Evolutionary conservation across 35 echinoderm and acorn worm genomes (phyloP), one percentile per base, ranked within the genome.

Genomic region (Patiria miniata): DNA sequence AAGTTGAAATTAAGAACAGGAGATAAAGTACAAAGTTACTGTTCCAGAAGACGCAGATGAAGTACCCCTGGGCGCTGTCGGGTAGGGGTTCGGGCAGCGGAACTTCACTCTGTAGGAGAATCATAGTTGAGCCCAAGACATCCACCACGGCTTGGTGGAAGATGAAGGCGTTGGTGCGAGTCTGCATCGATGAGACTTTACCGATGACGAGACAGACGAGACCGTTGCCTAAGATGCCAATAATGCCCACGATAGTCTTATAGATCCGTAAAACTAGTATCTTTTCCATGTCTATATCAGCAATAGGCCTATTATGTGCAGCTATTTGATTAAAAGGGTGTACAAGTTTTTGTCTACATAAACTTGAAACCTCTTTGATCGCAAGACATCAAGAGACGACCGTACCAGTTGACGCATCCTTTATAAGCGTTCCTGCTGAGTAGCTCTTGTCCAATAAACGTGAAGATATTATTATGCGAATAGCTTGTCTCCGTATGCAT

Each of bases 11-110:
- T 5, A 77, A 39, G 18, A 90, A 59, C 40, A 82, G 68, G 37
- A 55, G 50, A 47, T 73, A 94, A 37, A 94, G 73, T 39, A 85
- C 73, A 33, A 86, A 78, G 30, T 80, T 18, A 34, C 61, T 77
- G 18, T 68, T 79, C 89, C 89, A 91, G 39, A 91, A 36, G 21
- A 30, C 53, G 61, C 89, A 91, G 73, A 85, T 79, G 0, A 91
- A 18, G 4, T 2, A 32, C 19, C 89, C 89, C 12, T 34, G 68
- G 5, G 78, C 14, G 22, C 65, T 77, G 52, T 53, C 28, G 5
- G 87, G 87, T 8, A 83, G 2, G 9, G 83, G 89, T 29, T 68
- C 54, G 15, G 82, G 82, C 32, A 59, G 28, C 8, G 16, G 51
- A 58, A 84, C 30, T 38, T 84, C 57, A 36, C 51, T 51, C 8